phyloP scores from a whole-genome alignment of 2,888 invertebrate genomes.

The Habroteleia sp. region DNA sequence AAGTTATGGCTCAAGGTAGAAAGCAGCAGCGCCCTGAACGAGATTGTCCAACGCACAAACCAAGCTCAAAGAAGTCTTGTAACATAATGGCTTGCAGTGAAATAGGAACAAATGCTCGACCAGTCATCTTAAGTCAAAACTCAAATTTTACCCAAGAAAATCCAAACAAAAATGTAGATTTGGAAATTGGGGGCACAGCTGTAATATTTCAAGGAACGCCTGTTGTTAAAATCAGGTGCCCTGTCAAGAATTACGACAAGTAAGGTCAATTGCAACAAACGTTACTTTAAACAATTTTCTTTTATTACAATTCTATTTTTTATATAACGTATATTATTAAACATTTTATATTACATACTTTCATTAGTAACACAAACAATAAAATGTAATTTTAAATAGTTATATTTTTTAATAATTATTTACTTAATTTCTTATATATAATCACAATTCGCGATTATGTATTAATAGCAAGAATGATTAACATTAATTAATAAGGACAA shows the following conservation, averaged over 20 bases:
- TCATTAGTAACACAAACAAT: too few species aligned
- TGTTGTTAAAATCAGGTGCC: conserved; percentile 96
- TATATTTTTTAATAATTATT: too few species aligned
- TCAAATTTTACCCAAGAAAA: conserved; percentile 91
- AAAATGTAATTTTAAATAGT: too few species aligned
- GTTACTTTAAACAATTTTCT: too few species aligned
- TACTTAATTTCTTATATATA: too few species aligned
- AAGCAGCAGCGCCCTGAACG: conserved; percentile 89
- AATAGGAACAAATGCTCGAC: conserved; percentile 86
- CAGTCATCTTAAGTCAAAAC: conserved; percentile 89
- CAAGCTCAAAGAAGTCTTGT: conserved; percentile 90
- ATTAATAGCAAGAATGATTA: too few species aligned
- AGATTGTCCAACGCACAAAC: conserved; percentile 89
- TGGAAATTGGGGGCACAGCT: conserved; percentile 95
- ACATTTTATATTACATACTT: too few species aligned
- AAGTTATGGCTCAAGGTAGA: conserved; percentile 96
- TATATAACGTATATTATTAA: too few species aligned
- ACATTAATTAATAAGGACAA: too few species aligned
- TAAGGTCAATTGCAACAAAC: conserved; percentile 71
- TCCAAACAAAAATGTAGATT: conserved; percentile 88
- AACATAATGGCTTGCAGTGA: conserved; percentile 88
- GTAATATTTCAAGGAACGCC: conserved; percentile 92
- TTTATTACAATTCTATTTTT: too few species aligned
- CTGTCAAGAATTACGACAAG: conserved; percentile 88
- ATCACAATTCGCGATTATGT: too few species aligned